phyloP scores from a whole-genome alignment of 1,140 invertebrate species.

The Leptinotarsa undecemlineata region DNA sequence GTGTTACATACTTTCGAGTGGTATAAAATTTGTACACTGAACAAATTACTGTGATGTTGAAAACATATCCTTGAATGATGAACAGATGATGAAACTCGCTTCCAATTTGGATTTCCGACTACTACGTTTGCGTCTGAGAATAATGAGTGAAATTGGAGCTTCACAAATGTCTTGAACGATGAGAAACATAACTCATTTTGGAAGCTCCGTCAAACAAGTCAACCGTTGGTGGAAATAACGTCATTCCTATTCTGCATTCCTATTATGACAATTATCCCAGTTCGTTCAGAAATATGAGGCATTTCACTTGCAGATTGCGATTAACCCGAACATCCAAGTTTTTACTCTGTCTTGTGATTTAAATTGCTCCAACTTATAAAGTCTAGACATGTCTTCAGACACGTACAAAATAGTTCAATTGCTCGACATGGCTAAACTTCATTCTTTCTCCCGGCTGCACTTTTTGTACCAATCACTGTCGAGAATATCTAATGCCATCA shows the following conservation, averaged over 20 bases:
- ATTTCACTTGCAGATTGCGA: constrained; percentile 39
- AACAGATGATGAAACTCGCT: too few relatives aligned
- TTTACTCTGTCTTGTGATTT: constrained; percentile 33
- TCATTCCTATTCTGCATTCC: background rate
- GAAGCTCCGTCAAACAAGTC: background rate
- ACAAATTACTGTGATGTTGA: too few relatives aligned
- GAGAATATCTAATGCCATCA: constrained; percentile 25
- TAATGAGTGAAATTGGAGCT: too few relatives aligned
- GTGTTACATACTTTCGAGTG: too few relatives aligned
- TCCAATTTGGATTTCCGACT: too few relatives aligned
- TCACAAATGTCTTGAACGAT: too few relatives aligned
- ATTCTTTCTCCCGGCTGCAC: constrained; percentile 22
- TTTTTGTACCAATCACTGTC: constrained; percentile 20
- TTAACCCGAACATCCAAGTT: constrained; percentile 32
- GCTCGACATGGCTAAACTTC: constrained; percentile 25
- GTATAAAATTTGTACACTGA: too few relatives aligned
- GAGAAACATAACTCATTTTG: too few relatives aligned
- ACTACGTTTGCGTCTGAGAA: too few relatives aligned
- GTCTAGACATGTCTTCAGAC: constrained; percentile 32
- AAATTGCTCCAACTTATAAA: constrained; percentile 33
- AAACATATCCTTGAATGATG: too few relatives aligned
- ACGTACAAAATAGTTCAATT: constrained; percentile 31
- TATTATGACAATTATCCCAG: constrained; percentile 19
- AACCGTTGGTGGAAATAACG: background rate
- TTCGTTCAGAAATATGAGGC: constrained; percentile 28